Base-by-base conservation (phyloP, 2,113 vertebrate species). In the Taurulus bubalis region DNA sequence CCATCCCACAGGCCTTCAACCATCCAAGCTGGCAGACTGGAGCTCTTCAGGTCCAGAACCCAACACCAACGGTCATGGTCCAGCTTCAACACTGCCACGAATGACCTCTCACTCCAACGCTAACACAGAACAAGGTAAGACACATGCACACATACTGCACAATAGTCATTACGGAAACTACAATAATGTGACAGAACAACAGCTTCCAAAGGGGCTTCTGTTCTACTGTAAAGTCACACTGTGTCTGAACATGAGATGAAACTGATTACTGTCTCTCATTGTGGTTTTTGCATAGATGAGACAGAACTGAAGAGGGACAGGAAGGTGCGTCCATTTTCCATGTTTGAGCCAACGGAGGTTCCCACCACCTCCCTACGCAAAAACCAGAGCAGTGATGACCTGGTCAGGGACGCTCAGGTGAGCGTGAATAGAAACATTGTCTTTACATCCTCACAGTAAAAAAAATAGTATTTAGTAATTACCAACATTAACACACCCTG, bases 331-430 rank as follows among this genome's bases (percentile, higher is more conserved):
- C 98, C 98, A 0, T 94, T 95, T 78, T 99, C 98, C 0, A 99
- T 99, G 98, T 97, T 99, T 76, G 98, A 99, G 85, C 92, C 97
- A 0, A 95, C 95, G 3, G 98, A 98, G 6, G 93, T 88, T 47
- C 88, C 93, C 14, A 75, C 96, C 0, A 90, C 96, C 38, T 87
- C 94, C 0, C 93, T 99, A 67, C 95, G 97, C 58, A 99, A 98
- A 67, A 99, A 99, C 92, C 98, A 99, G 95, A 99, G 98, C 94
- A 99, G 97, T 0, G 98, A 99, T 77, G 97, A 99, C 82, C 96
- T 99, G 36, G 89, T 97, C 65, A 89, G 96, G 59, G 98, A 99
- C 22, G 95, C 95, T 22, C 97, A 98, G 97, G 98, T 99, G 88
- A 73, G 68, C 58, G 11, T 5, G 6, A 75, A 53, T 1, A 0